Evolutionary conservation across 2,888 invertebrate genomes (phyloP), one percentile per base, ranked within the genome.

Genomic region (Bellardia bayeri): DNA sequence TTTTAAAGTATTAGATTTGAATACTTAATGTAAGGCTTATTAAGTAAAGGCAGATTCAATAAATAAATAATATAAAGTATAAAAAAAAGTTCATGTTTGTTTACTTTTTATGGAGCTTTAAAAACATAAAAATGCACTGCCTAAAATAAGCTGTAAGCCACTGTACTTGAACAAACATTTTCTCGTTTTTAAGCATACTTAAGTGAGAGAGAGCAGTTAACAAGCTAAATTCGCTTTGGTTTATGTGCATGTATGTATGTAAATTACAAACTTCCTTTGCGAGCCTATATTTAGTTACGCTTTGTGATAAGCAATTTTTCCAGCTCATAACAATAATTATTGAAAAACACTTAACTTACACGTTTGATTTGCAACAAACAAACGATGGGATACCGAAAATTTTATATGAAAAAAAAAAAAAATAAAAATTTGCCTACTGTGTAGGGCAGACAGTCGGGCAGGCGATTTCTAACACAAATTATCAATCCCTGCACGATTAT

Each of bases 291-390:
- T 40, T 13, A n/a, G 6, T 13, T 1, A 23, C 56, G 40, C 13
- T 54, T 37, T 69, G 69, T 40, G 63, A 51, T 64, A 64, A 45
- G 45, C 42, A 66, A 45, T 78, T 76, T 83, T 72, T 78, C 72
- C 68, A 72, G 56, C 16, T 79, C 56, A 84, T 79, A 79, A 79
- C 78, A 66, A 84, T 66, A 82, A 86, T 86, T 82, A 85, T 85
- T 86, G 86, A 74, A 86, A 82, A 86, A 63, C 86, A 82, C 78
- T 86, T 86, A 86, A 82, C 86, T 83, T 56, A n/a, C 23, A n/a
- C 23, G 45, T 64, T 30, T 76, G 76, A 66, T 58, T 76, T 82
- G 54, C n/a, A 79, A 79, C 71, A 84, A 84, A 66, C 72, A 69
- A 85, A 75, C 85, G 23, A 42, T 85, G 76, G 85, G 75, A 85